Conservation (phyloP, 2,888 invertebrate genomes). For the Nephrotoma guestfalica region DNA sequence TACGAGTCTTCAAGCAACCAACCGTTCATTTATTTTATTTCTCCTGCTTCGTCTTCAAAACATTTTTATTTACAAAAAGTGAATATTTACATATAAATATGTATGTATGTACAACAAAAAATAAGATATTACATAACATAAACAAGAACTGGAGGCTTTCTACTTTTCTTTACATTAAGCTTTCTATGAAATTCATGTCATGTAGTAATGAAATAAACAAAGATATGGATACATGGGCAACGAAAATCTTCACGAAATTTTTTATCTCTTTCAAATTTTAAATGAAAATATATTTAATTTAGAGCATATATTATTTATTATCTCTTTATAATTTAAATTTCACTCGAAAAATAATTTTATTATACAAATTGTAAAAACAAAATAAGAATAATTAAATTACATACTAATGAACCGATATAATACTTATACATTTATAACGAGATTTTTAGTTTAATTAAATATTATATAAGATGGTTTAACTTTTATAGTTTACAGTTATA, state of each 20-base stretch:
- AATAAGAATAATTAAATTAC: background rate
- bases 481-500: background rate
- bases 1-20: background rate
- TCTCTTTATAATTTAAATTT: background rate
- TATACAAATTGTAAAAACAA: background rate
- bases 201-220: background rate
- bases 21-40: background rate
- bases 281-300: background rate
- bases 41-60: background rate
- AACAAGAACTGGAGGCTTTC: background rate
- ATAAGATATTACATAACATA: no score
- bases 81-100: background rate
- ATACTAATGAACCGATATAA: background rate
- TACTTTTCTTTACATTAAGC: background rate
- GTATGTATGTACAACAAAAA: background rate
- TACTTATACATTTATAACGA: no score
- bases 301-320: background rate
- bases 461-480: background rate
- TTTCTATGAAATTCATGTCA: background rate
- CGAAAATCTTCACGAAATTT: background rate
- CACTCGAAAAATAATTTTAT: background rate
- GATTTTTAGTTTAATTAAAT: background rate
- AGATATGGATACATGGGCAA: background rate
- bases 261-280: background rate
- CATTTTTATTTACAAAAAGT: background rate